Percentiles rank a stretch among this genome's conserved stretches.
These are phyloP conservation scores for Megaptera novaeangliae DNA, from an alignment of 2,113 vertebrate genomes.

Conservation along the genomic window DNA sequence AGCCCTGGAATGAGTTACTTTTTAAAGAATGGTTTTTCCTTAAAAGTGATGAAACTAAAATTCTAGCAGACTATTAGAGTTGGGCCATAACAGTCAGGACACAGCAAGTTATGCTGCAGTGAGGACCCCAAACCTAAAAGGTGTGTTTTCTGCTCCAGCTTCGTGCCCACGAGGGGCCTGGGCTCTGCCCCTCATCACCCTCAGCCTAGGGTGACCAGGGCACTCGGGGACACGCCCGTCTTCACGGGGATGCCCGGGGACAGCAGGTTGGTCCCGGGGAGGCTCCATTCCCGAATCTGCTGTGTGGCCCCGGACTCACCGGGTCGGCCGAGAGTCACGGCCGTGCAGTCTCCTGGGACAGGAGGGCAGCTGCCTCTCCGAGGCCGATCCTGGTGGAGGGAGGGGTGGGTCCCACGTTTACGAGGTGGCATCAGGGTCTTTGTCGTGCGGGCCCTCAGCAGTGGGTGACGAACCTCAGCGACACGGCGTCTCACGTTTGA, in stretches of 20 bases:
- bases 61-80: not conserved
- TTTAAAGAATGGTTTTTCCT: not conserved
- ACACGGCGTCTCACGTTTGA: fast-evolving
- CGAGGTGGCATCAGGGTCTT: not conserved
- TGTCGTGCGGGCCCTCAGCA: not conserved
- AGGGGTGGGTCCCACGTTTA: not conserved
- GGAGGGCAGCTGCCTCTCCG: not conserved
- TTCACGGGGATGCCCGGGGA: too few relatives aligned
- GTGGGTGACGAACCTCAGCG: not conserved
- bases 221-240: not conserved
- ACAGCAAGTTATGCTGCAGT: not conserved
- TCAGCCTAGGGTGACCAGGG: too few relatives aligned
- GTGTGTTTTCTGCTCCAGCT: not conserved
- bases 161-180: too few relatives aligned
- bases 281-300: not conserved
- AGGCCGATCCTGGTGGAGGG: not conserved
- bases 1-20: not conserved
- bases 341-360: not conserved
- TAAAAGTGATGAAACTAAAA: not conserved
- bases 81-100: not conserved
- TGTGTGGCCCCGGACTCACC: not conserved
- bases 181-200: not conserved
- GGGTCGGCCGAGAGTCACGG: not conserved
- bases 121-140: not conserved
- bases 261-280: fast-evolving